phyloP scores from a whole-genome alignment of 2,113 vertebrate species.

The Hemiprocne comata region DNA sequence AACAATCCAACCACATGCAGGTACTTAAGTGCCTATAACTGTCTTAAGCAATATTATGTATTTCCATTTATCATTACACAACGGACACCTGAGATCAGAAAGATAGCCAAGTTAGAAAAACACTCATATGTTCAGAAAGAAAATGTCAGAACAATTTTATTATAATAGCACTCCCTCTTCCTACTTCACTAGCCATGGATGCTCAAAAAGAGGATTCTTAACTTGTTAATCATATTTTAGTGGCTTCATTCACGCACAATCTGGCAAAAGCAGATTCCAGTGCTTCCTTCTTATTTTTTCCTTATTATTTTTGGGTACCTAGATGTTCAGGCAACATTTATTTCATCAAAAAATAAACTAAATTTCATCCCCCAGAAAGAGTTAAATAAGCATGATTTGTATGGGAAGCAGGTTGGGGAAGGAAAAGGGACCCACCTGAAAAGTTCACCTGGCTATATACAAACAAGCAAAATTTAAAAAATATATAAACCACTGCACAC shows the following conservation, averaged over 20 bases:
- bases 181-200: not conserved
- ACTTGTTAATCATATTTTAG: not conserved
- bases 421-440: not conserved
- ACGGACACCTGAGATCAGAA: not conserved
- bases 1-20: not conserved
- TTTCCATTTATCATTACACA: not conserved
- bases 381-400: not conserved
- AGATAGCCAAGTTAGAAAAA: not conserved
- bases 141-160: not conserved
- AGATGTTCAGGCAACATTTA: not conserved
- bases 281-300: not conserved
- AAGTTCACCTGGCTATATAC: slow-evolving; percentile 23
- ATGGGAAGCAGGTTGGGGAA: not conserved
- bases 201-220: not conserved
- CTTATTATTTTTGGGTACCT: not conserved
- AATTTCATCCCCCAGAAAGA: not conserved
- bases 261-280: not conserved
- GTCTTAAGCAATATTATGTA: not conserved
- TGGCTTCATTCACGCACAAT: not conserved
- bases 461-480: slow-evolving; percentile 1
- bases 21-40: not conserved
- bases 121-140: not conserved
- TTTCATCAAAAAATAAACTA: not conserved
- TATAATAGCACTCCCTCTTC: not conserved
- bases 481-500: not conserved